phyloP scores from a whole-genome alignment of 2,797 vertebrate genomes.

The Bradypodion ventrale region DNA sequence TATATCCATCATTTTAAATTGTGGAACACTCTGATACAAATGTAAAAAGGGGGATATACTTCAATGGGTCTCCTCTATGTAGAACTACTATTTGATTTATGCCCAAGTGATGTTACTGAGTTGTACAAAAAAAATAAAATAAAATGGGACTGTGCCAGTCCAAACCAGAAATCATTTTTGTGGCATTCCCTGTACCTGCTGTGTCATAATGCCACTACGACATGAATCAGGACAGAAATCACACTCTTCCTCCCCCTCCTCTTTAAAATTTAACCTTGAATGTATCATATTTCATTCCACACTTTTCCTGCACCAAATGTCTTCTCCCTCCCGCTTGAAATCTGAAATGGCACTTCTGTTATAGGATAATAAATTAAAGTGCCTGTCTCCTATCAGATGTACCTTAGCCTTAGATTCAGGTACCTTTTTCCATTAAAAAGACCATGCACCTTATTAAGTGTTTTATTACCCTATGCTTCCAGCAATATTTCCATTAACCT shows the following conservation, averaged over 20 bases:
- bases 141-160: not conserved
- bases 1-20: too few relatives aligned
- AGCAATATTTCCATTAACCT: slow-evolving; percentile 30
- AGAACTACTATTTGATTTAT: not conserved
- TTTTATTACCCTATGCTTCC: slow-evolving; percentile 29
- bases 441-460: slow-evolving; percentile 18
- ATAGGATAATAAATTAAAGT: slow-evolving; percentile 51
- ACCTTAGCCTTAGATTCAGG: slow-evolving; percentile 36
- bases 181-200: not conserved
- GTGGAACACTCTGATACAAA: too few relatives aligned
- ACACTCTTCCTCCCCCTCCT: not conserved
- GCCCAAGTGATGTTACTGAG: not conserved
- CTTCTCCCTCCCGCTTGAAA: slow-evolving; percentile 11
- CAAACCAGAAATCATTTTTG: not conserved
- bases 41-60: too few relatives aligned
- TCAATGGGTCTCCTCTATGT: too few relatives aligned
- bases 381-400: slow-evolving; percentile 45
- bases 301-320: not conserved
- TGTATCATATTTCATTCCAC: not conserved
- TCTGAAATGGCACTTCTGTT: slow-evolving; percentile 28
- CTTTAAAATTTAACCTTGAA: slow-evolving; percentile 4
- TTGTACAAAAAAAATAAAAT: not conserved
- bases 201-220: not conserved
- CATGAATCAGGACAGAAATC: not conserved
- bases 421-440: slow-evolving; percentile 53